Evolutionary conservation across 2,797 vertebrate genomes (phyloP), one percentile per base, ranked within the genome.

Genomic region (Leuciscus waleckii): DNA sequence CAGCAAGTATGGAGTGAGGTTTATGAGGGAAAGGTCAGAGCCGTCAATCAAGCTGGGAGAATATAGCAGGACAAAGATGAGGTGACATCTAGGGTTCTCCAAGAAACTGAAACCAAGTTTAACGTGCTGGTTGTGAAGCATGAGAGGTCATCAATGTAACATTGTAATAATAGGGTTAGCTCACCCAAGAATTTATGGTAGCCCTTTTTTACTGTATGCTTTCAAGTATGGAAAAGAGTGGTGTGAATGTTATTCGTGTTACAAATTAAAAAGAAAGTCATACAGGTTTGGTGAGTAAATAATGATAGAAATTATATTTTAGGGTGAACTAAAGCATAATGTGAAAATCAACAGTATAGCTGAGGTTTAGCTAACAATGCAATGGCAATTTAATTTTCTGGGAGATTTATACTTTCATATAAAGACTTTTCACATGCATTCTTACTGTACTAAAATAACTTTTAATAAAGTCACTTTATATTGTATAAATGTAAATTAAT

Each of bases 1-100:
- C 14, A 46, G 49, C 71, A 37, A 51, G 68, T 80, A 5, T 26
- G 51, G 51, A 54, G 81, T 80, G 35, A 76, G 67, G 56, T 73
- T 69, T 43, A 54, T 87, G 58, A 63, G 46, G 37, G 39, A 90
- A 87, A 90, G 78, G 84, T 89, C 86, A 86, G 70, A 26, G 7
- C 82, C 70, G 84, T 85, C 87, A 89, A 81, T 89, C 81, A 84
- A 70, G 21, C 29, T 73, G 29, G 19, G 43, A 73, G n/a, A 82
- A 51, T 29, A 51, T 29, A 78, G 43, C 79, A 67, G 51, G 51
- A 65, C 58, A 73, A 58, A 74, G 26, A 77, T 2, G 23, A 37
- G 29, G 43, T 67, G 32, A 17, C 43, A 32, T 29, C 1, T 58
- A 79, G 58, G n/a, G n/a, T 51, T 56, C 37, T 69, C 41, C 8